phyloP scores from a whole-genome alignment of 2,888 invertebrate species.

The Nebria salina region DNA sequence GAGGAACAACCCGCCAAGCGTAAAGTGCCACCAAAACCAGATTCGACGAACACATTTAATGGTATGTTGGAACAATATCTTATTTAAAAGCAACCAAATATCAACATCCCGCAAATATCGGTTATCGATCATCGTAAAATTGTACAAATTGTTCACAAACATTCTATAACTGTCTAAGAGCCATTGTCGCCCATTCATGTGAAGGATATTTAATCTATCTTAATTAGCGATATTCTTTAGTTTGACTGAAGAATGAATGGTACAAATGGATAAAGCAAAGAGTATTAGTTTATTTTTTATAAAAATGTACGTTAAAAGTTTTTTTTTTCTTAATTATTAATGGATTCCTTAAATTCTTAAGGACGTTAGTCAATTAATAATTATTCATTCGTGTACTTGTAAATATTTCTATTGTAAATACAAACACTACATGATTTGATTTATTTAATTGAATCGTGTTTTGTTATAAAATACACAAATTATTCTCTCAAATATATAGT shows the following conservation, averaged over 20 bases:
- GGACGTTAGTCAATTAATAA: background rate
- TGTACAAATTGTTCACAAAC: constrained; percentile 14
- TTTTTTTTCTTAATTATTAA: background rate
- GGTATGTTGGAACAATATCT: constrained; percentile 56
- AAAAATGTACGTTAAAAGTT: constrained; percentile 14
- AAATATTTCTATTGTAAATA: constrained; percentile 1
- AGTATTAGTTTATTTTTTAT: constrained; percentile 19
- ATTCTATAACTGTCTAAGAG: constrained; percentile 6
- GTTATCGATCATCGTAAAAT: background rate
- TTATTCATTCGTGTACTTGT: background rate
- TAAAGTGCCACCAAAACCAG: constrained; percentile 63
- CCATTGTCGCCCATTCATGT: background rate
- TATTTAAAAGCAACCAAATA: constrained; percentile 44
- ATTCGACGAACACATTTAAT: constrained; percentile 61
- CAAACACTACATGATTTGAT: background rate
- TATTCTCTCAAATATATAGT: background rate
- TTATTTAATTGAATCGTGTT: background rate
- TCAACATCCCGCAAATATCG: constrained; percentile 1
- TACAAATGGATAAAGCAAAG: constrained; percentile 2
- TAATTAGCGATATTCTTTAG: background rate
- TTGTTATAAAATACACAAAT: background rate
- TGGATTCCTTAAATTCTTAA: background rate
- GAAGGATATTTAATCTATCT: background rate
- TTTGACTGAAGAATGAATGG: background rate
- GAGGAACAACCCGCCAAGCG: constrained; percentile 64